Evolutionary conservation across 1,140 invertebrate species (phyloP).

Genomic region (Bombus picipes): DNA sequence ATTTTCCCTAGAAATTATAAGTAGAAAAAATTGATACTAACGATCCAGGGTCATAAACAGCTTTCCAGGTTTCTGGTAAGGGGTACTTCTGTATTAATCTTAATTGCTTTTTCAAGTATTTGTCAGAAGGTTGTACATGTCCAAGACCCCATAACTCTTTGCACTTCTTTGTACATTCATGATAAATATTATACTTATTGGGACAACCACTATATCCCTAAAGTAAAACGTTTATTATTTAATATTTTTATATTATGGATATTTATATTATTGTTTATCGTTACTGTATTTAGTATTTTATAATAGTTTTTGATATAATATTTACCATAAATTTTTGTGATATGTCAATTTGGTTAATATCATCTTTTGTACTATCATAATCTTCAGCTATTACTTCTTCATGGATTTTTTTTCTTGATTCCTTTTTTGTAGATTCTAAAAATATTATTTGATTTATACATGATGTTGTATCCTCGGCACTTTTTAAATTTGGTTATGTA

Average conservation of each 20-base stretch:
- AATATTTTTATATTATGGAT: neutral
- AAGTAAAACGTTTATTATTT: constrained; percentile 44
- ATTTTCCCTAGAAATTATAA: neutral
- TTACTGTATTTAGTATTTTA: neutral
- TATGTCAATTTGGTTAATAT: constrained; percentile 78
- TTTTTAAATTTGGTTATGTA: too few relatives aligned
- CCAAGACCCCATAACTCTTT: constrained; percentile 93
- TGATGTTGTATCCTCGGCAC: too few relatives aligned
- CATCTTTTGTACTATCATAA: constrained; percentile 86
- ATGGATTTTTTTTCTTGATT: constrained; percentile 83
- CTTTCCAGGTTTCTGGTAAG: constrained; percentile 95
- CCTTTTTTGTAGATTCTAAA: constrained; percentile 74
- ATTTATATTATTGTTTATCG: constrained; percentile 79
- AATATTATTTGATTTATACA: constrained; percentile 38
- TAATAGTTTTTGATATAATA: constrained; percentile 75
- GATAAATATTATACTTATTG: constrained; percentile 97
- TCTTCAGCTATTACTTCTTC: constrained; percentile 95
- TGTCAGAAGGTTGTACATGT: constrained; percentile 87
- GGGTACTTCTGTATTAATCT: constrained; percentile 95
- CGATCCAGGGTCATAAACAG: constrained; percentile 95
- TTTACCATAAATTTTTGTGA: constrained; percentile 80
- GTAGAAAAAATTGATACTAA: constrained; percentile 78
- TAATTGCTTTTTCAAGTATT: constrained; percentile 89
- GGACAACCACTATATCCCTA: constrained; percentile 92
- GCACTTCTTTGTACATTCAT: constrained; percentile 95